Percentiles rank a stretch among this genome's conserved stretches.
phyloP scores from a whole-genome alignment of 2,888 invertebrate genomes.

The Phania funesta region DNA sequence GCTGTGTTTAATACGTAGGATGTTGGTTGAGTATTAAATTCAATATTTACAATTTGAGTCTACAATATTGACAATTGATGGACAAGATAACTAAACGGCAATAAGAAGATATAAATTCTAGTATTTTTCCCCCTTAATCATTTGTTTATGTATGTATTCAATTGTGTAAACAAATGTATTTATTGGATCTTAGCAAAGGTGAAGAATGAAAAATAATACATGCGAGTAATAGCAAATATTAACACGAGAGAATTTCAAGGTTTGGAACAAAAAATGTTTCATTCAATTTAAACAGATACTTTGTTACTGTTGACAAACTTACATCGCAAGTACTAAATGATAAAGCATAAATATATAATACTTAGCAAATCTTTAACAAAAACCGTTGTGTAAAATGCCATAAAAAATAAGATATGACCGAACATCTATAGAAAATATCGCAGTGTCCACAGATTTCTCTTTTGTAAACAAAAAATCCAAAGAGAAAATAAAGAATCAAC shows the following conservation, averaged over 20 bases:
- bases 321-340: not conserved
- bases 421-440: too few species aligned
- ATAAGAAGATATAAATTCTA: not conserved
- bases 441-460: too few species aligned
- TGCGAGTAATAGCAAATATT: not conserved
- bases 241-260: conserved; percentile 37
- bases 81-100: conserved; percentile 15
- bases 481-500: too few species aligned
- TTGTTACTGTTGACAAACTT: not conserved
- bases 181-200: conserved; percentile 1
- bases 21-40: conserved; percentile 31
- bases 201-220: not conserved
- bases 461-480: too few species aligned
- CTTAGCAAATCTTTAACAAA: not conserved
- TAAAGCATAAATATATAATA: conserved; percentile 16
- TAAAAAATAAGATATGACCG: not conserved
- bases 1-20: not conserved
- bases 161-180: conserved; percentile 25
- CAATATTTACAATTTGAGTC: conserved; percentile 10
- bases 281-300: conserved; percentile 13
- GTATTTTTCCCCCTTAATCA: not conserved
- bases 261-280: conserved; percentile 17
- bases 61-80: conserved; percentile 49
- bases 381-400: not conserved
- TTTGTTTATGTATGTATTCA: not conserved